These are phyloP conservation scores for Onchidella celtica DNA, from an alignment of 2,888 invertebrate genomes.

Conservation along the genomic window DNA sequence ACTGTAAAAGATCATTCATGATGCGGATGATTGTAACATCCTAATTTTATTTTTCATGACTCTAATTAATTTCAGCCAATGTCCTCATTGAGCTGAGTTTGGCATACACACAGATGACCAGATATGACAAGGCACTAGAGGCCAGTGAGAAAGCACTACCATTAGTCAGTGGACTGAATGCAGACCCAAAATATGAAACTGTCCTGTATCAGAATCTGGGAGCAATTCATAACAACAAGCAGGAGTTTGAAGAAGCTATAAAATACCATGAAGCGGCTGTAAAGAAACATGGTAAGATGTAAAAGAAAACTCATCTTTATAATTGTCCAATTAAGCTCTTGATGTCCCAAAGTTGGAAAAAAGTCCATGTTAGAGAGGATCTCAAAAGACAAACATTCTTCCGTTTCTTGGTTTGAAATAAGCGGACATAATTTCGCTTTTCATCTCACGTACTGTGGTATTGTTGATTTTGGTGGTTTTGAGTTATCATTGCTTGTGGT, in stretches of 20 bases:
- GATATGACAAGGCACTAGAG: slow-evolving; percentile 64
- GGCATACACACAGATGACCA: slow-evolving; percentile 67
- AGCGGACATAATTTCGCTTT: too few relatives aligned
- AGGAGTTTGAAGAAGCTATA: slow-evolving; percentile 67
- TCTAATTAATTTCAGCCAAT: slow-evolving; percentile 61
- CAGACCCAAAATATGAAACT: slow-evolving; percentile 61
- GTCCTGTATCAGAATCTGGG: slow-evolving; percentile 75
- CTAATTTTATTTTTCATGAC: too few relatives aligned
- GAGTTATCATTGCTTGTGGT: too few relatives aligned
- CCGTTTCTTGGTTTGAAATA: too few relatives aligned
- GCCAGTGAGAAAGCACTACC: slow-evolving; percentile 72
- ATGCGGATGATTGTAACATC: too few relatives aligned
- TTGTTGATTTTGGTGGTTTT: too few relatives aligned
- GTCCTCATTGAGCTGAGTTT: slow-evolving; percentile 73
- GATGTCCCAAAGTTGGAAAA: too few relatives aligned
- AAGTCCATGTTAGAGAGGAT: too few relatives aligned
- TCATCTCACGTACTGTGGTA: too few relatives aligned
- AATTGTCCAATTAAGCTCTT: neutral
- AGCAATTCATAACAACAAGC: slow-evolving; percentile 71
- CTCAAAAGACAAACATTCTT: too few relatives aligned
- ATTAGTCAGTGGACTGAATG: slow-evolving; percentile 48
- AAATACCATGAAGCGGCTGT: slow-evolving; percentile 60
- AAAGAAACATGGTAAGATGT: slow-evolving; percentile 17
- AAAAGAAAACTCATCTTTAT: neutral
- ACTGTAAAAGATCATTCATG: too few relatives aligned